Percentiles rank a stretch among this genome's conserved stretches.
Evolutionary conservation across 1,140 invertebrate species (phyloP).

Genomic region (Vanessa atalanta): DNA sequence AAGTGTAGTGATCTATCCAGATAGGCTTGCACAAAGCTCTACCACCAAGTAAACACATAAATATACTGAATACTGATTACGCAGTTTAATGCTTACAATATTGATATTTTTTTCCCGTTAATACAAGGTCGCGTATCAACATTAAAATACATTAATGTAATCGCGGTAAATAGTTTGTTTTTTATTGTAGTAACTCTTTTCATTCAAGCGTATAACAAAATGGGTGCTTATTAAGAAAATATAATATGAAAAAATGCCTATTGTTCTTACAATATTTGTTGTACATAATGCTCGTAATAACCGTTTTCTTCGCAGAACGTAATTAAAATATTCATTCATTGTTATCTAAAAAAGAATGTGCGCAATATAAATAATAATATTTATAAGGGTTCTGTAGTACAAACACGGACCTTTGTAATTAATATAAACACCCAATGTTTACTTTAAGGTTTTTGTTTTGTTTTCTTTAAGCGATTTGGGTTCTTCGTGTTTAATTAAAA

Average conservation of each 20-base stretch:
- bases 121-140: too few relatives aligned
- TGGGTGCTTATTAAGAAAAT: not conserved
- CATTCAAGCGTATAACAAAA: not conserved
- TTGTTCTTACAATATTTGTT: constrained; percentile 1
- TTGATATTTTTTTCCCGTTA: too few relatives aligned
- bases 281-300: not conserved
- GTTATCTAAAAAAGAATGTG: not conserved
- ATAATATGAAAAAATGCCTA: not conserved
- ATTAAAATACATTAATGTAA: too few relatives aligned
- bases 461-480: too few relatives aligned
- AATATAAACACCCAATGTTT: not conserved
- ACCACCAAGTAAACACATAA: too few relatives aligned
- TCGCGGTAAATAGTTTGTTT: too few relatives aligned
- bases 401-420: not conserved
- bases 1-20: too few relatives aligned
- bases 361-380: not conserved
- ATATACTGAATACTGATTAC: too few relatives aligned
- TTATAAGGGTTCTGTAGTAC: not conserved
- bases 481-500: too few relatives aligned
- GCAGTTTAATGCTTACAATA: too few relatives aligned
- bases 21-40: too few relatives aligned
- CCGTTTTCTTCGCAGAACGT: not conserved
- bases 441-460: too few relatives aligned
- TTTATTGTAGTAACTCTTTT: not conserved
- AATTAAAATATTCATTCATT: constrained; percentile 11